Base-by-base conservation (phyloP, 2,888 invertebrate genomes). In the Mystacides longicornis region DNA sequence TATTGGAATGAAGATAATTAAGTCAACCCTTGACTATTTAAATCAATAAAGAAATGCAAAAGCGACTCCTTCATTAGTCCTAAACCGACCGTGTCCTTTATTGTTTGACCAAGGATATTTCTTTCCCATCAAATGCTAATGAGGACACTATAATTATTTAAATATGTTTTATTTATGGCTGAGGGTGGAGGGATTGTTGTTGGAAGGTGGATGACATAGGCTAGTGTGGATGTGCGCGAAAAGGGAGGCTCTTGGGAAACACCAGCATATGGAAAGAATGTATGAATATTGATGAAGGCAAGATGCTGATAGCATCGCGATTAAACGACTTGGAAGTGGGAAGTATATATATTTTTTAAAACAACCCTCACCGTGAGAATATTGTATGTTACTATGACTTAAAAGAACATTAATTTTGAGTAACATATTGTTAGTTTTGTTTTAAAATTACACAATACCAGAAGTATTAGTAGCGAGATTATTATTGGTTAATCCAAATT, bases 41-140 rank as follows among this genome's bases (percentile, higher is more conserved):
- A 54, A 54, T 57, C 57, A 53, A 54, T 57, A 57, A 57, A 54
- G 51, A 57, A 46, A 23, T n/a, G 33, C 14, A 31, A 22, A n/a
- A n/a, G 3, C 37, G 16, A 49, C 46, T 37, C 58, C 27, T 55
- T 54, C 52, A 60, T 58, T 56, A 60, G 56, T 58, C 51, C 54
- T 54, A 55, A 56, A n/a, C 53, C 47, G 58, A 56, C 52, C 60
- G 58, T 60, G 55, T 56, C 60, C 43, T 55, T 60, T n/a, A n/a
- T 58, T 60, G 55, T 58, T 57, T 55, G 51, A 52, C 51, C 43
- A n/a, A n/a, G n/a, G n/a, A n/a, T 31, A 60, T 53, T 42, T 51
- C 19, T 50, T 58, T 60, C 60, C 56, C 58, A 56, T 56, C 57
- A 53, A 58, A 55, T 53, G 37, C 51, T 20, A 54, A 57, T 54